Evolutionary conservation across 1,140 invertebrate species (phyloP).

Genomic region (Chlorops oryzae): DNA sequence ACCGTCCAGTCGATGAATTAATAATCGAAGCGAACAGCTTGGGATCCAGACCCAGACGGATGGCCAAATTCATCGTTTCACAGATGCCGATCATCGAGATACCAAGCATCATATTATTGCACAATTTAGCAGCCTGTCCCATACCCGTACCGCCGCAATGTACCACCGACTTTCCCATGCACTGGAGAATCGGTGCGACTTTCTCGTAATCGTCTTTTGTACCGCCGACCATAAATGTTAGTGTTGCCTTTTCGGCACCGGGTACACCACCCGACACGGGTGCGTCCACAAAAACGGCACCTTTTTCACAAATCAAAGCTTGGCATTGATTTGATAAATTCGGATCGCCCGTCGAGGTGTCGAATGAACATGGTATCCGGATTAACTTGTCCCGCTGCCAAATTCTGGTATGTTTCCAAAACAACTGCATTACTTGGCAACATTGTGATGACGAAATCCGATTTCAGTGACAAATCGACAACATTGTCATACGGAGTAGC

Average conservation of each 20-base stretch:
- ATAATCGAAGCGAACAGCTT: constrained; percentile 83
- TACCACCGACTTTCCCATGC: constrained; percentile 88
- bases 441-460: constrained; percentile 85
- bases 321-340: constrained; percentile 66
- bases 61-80: constrained; percentile 88
- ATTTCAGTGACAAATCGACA: constrained; percentile 68
- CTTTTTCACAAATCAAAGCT: constrained; percentile 57
- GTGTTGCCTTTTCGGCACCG: constrained; percentile 80
- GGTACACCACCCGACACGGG: constrained; percentile 96
- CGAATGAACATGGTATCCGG: constrained; percentile 69
- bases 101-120: constrained; percentile 94
- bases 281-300: constrained; percentile 82
- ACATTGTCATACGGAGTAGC: constrained; percentile 63
- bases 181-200: constrained; percentile 65
- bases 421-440: constrained; percentile 77
- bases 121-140: constrained; percentile 93
- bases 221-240: constrained; percentile 97
- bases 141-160: constrained; percentile 86
- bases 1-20: constrained; percentile 89
- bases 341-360: constrained; percentile 94
- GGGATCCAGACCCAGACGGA: constrained; percentile 85
- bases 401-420: constrained; percentile 56
- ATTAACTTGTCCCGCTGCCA: constrained; percentile 37
- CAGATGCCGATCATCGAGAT: constrained; percentile 86
- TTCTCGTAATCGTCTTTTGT: constrained; percentile 61